Evolutionary conservation across 2,113 vertebrate genomes (phyloP), one percentile per base, ranked within the genome.

Genomic region (Pontoporia blainvillei): DNA sequence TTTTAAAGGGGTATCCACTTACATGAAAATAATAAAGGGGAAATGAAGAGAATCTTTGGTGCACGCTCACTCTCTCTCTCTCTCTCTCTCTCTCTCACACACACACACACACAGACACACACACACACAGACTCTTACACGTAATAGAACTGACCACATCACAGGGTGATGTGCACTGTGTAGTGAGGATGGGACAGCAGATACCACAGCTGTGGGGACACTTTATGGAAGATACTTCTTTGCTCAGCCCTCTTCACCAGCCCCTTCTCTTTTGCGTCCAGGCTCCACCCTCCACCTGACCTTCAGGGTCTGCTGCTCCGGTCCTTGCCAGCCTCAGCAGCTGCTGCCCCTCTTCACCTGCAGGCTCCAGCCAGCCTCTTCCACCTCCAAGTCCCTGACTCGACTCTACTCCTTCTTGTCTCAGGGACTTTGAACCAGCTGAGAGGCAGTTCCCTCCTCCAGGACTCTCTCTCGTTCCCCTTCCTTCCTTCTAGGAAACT

Each of bases 31-130:
- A 59, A 52, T 5, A 83, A 52, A 84, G 44, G 52, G 41, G n/a
- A 76, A 86, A 76, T 21, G 18, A 75, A 85, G 1, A 4, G 8
- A 67, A 14, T 59, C 31, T 6, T 39, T 44, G 49, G 54, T 57
- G 54, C 6, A 1, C 36, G 15, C 46, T 44, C 23, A 36, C 76
- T 79, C 21, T 78, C 34, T 59, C 34, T 59, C n/a, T 10, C 1
- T 0, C 20, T 78, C 46, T 57, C 52, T 15, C 1, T 0, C 76
- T 9, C 25, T 4, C 52, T 10, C 13, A 3, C 1, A 27, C 13
- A 83, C 67, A 72, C 9, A 71, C 13, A 6, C 31, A 44, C 21
- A 57, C 13, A 88, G 25, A 64, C 7, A 34, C 15, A 67, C 23
- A 49, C 2, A 69, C 21, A 73, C 27, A 52, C 52, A 52, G 52